phyloP scores from a whole-genome alignment of 37 sponge, comb jelly and placozoan species.

The Eunapius fragilis region DNA sequence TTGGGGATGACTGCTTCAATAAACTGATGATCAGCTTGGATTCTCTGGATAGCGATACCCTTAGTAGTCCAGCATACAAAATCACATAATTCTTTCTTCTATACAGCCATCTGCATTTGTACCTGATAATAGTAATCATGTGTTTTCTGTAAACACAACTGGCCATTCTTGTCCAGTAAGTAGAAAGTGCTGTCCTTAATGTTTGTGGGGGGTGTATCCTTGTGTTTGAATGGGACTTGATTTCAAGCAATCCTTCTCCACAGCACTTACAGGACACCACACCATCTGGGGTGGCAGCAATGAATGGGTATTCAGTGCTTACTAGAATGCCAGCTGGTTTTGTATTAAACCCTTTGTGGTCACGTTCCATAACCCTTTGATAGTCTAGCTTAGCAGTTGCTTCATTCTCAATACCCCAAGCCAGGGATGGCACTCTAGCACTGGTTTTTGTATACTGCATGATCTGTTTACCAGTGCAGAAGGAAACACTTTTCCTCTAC shows the following conservation, averaged over 20 bases:
- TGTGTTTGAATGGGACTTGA: slow-evolving; percentile 41
- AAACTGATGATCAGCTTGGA: background rate
- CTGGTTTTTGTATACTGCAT: too few species aligned
- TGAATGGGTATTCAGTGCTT: slow-evolving; percentile 22
- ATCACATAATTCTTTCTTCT: slow-evolving; percentile 15
- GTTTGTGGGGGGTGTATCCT: background rate
- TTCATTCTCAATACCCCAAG: too few species aligned
- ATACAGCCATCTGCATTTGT: slow-evolving; percentile 27
- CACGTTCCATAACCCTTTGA: too few species aligned
- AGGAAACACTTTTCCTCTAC: too few species aligned
- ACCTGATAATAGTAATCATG: slow-evolving; percentile 49
- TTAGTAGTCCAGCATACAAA: slow-evolving; percentile 41
- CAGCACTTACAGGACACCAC: slow-evolving; percentile 28
- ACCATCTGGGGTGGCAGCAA: slow-evolving; percentile 47
- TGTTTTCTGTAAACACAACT: background rate
- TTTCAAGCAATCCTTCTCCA: slow-evolving; percentile 48
- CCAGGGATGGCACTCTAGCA: too few species aligned
- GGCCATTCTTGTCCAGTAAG: background rate
- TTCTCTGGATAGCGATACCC: background rate
- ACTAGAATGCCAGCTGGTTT: slow-evolving; percentile 11
- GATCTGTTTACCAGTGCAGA: too few species aligned
- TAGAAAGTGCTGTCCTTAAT: background rate
- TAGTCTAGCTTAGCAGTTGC: too few species aligned
- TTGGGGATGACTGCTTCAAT: background rate
- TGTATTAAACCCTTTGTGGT: too few species aligned